A percentile compares a stretch with the other conserved stretches of the same genome.
Evolutionary conservation across 2,113 vertebrate species (phyloP).

Genomic region (Thunnus thynnus): DNA sequence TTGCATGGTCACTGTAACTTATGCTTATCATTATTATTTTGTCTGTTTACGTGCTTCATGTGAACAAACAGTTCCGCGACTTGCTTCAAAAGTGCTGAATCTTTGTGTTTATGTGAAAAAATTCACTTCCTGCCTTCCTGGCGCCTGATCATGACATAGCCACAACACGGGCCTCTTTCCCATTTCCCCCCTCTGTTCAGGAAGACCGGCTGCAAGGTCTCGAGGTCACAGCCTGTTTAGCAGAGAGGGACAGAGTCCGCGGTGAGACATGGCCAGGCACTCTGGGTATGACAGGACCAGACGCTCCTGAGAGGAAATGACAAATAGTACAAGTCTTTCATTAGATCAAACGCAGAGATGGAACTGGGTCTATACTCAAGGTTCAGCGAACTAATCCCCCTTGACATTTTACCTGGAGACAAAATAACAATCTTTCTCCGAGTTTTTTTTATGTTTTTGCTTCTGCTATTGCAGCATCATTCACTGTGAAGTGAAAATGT

Average conservation of each 20-base stretch:
- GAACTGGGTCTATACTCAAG: not conserved
- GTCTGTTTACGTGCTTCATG: slow-evolving; percentile 7
- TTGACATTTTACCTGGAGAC: slow-evolving; percentile 10
- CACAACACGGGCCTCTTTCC: slow-evolving; percentile 68
- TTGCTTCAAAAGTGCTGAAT: slow-evolving; percentile 62
- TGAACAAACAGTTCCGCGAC: slow-evolving; percentile 44
- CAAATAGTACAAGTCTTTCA: not conserved
- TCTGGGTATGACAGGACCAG: not conserved
- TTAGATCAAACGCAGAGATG: slow-evolving; percentile 17
- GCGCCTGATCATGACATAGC: slow-evolving; percentile 70
- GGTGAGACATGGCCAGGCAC: not conserved
- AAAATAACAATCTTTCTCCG: not conserved
- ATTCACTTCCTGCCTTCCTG: slow-evolving; percentile 72
- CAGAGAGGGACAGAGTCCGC: not conserved
- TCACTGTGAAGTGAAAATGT: not conserved
- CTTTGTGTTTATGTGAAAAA: slow-evolving; percentile 67
- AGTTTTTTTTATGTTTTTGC: not conserved
- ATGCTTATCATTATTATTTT: slow-evolving; percentile 30
- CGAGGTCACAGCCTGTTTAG: slow-evolving; percentile 41
- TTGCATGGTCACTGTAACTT: not conserved
- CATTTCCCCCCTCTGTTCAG: slow-evolving; percentile 24
- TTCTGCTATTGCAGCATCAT: not conserved
- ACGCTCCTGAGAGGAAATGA: not conserved
- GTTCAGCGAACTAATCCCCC: not conserved
- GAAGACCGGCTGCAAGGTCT: slow-evolving; percentile 47